Evolutionary conservation across 2,888 invertebrate genomes (phyloP), one percentile per base, ranked within the genome.

Genomic region (Ctena decussata): DNA sequence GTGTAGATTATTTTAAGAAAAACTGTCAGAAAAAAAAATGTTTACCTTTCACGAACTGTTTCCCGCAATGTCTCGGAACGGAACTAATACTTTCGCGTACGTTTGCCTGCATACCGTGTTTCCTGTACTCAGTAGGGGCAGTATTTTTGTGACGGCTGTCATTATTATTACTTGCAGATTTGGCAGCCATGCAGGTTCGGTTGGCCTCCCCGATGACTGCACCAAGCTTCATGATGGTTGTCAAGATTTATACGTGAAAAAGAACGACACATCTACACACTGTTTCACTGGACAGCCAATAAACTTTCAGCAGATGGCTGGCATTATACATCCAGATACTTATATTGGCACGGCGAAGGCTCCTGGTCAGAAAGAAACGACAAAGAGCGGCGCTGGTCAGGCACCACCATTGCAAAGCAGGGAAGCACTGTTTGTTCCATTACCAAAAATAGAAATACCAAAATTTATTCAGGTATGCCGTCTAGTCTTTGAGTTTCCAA

Each of bases 291-390:
- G 84, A 2, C 27, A 84, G 41, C 69, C 60, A 0, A 70, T 87
- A 6, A 70, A 80, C 57, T 71, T 65, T 21, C 35, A 41, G 46
- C 24, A 35, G 5, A 30, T 35, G 15, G 37, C 44, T 11, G 35
- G 79, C n/a, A 44, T n/a, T 30, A 82, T 82, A 2, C 87, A 87
- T 46, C 87, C 87, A 30, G 87, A 87, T 46, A 84, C 84, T 57
- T n/a, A 24, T 8, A 24, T 77, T 21, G 69, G 44, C 12, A 11
- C 35, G 1, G 35, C 32, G 1, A 65, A 18, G 21, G 60, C 27
- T 27, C 11, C 65, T 5, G n/a, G n/a, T n/a, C n/a, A n/a, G n/a
- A 65, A 32, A 65, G 65, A 65, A 35, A 27, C 5, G 18, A n/a
- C 46, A 21, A 18, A 46, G 3, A 18, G 8, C 18, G 21, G 11